These are phyloP conservation scores for Hypotaenidia okinawae DNA, from an alignment of 2,797 vertebrate genomes.

Conservation along the genomic window DNA sequence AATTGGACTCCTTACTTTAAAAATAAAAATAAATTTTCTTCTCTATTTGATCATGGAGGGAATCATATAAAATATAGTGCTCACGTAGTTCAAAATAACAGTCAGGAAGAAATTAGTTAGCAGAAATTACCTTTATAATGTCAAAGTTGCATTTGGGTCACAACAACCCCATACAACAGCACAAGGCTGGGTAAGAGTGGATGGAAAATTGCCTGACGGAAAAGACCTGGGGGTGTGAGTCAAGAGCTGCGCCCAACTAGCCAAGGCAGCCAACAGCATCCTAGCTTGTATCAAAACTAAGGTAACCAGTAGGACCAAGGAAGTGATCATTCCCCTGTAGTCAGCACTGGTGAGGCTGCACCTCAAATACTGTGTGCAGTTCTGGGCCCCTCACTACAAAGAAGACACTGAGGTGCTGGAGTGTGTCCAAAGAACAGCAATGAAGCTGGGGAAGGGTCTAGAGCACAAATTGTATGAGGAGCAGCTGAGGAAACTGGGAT, in stretches of 20 bases:
- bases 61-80: not conserved
- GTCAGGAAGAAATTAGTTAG: too few relatives aligned
- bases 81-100: not conserved
- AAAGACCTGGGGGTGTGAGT: not conserved
- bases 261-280: too few relatives aligned
- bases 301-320: too few relatives aligned
- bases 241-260: not conserved
- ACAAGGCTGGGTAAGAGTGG: not conserved
- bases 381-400: not conserved
- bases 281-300: not conserved
- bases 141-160: not conserved
- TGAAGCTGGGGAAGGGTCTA: not conserved
- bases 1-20: rapidly evolving
- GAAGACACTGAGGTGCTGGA: not conserved
- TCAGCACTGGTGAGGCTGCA: too few relatives aligned
- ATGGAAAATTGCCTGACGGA: not conserved
- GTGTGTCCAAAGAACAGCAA: too few relatives aligned
- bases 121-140: not conserved
- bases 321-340: too few relatives aligned
- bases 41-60: not conserved
- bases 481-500: too few relatives aligned
- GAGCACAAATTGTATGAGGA: too few relatives aligned
- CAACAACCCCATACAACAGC: not conserved
- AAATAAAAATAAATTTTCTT: not conserved
- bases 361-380: too few relatives aligned